A percentile compares a stretch with the other conserved stretches of the same genome.
These are phyloP conservation scores for Caenorhabditis drosophilae DNA, from an alignment of 2,888 invertebrate species.

Conservation along the genomic window DNA sequence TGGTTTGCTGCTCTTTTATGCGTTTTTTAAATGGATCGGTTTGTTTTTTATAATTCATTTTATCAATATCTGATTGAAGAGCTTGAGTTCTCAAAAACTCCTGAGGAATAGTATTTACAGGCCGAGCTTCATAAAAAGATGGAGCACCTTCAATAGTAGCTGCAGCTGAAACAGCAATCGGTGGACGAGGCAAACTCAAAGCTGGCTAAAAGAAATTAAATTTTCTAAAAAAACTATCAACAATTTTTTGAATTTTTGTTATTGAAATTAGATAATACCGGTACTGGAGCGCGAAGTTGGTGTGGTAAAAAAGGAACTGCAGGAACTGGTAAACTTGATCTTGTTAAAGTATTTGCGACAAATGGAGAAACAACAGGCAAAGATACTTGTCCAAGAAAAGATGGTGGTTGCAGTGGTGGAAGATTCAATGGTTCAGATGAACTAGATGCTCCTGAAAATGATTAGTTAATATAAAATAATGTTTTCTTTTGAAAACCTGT, in stretches of 20 bases:
- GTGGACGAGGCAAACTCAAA: conserved; percentile 5
- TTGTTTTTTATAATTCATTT: conserved; percentile 57
- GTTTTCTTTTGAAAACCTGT: conserved; percentile 3
- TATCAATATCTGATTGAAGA: conserved; percentile 60
- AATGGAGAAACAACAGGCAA: conserved; percentile 16
- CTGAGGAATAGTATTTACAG: conserved; percentile 18
- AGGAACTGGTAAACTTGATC: conserved; percentile 11
- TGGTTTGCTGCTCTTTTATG: conserved; percentile 61
- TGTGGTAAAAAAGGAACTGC: conserved; percentile 33
- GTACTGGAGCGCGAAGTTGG: conserved; percentile 19
- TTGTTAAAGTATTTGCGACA: conserved; percentile 10
- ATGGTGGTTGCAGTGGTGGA: conserved; percentile 10
- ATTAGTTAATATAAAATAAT: too few species aligned
- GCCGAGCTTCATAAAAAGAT: conserved; percentile 35
- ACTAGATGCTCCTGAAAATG: not conserved
- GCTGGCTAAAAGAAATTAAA: conserved; percentile 11
- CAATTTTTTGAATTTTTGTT: conserved; percentile 4
- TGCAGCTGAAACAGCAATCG: conserved; percentile 4
- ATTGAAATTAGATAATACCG: too few species aligned
- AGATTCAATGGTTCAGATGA: conserved; percentile 9
- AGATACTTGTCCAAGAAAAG: conserved; percentile 7
- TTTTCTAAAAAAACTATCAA: conserved; percentile 2
- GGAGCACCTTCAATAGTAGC: conserved; percentile 46
- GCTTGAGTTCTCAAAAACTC: conserved; percentile 31
- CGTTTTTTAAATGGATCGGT: conserved; percentile 42